Conservation (phyloP, 2,113 vertebrate species). For the Ctenodactylus gundi region DNA sequence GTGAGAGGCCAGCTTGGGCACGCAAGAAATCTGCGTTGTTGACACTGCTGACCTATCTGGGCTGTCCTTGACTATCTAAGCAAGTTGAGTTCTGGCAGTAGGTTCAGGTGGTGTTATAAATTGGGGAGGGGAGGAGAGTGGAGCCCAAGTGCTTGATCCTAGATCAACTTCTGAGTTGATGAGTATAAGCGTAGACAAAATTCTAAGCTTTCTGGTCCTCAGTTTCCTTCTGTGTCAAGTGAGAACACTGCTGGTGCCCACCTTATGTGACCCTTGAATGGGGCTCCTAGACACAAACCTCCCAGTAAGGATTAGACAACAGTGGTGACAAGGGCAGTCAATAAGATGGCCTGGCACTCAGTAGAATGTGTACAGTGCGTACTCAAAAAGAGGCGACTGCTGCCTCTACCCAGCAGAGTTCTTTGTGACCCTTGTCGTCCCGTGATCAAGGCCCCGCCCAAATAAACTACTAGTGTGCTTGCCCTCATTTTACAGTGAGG, state of each 20-base stretch:
- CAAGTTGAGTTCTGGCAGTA: background rate
- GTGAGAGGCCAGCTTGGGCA: background rate
- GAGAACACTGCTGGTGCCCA: background rate
- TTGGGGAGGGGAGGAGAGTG: background rate
- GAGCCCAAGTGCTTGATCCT: background rate
- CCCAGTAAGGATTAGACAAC: background rate
- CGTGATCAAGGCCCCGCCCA: background rate
- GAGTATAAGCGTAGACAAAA: background rate
- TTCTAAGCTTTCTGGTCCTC: background rate
- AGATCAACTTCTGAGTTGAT: background rate
- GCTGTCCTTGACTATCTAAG: background rate
- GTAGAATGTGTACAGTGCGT: background rate
- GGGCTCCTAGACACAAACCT: background rate
- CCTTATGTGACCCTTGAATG: background rate
- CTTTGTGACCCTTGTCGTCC: background rate
- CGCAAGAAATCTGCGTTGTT: background rate
- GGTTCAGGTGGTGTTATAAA: background rate
- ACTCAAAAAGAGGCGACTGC: background rate
- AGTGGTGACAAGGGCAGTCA: accelerated
- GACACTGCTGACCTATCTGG: background rate
- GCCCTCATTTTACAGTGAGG: background rate
- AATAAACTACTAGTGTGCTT: background rate
- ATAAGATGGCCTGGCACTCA: background rate
- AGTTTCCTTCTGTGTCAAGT: background rate
- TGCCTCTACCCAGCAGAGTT: background rate